Evolutionary conservation across 2,797 vertebrate species (phyloP), one percentile per base, ranked within the genome.

Genomic region (Cheirogaleus major): DNA sequence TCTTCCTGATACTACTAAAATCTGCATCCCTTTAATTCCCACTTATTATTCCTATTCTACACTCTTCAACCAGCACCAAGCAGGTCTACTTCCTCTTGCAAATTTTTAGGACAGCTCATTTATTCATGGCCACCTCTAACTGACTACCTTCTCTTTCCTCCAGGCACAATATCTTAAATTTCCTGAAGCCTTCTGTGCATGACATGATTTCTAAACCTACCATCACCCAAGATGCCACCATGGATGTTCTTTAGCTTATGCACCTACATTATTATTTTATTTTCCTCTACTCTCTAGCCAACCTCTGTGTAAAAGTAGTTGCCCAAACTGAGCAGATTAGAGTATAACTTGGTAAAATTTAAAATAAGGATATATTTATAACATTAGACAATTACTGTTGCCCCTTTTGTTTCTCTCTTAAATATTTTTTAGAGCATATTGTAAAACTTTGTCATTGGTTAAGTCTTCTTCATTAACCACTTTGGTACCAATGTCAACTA

Each of bases 301-400:
- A 32, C 11, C 41, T 76, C 15, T 69, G 18, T 93, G 63, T 75
- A 72, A 91, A 75, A 96, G 20, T 38, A 57, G 63, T 48, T 83
- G 17, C 72, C 75, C 59, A 35, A 89, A 70, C 15, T 79, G n/a
- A 76, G 41, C 23, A 89, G 45, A 70, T 87, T 80, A 67, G 72
- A 95, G n/a, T 86, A 7, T 55, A 78, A 55, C 48, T 57, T 84
- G 78, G 38, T 73, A 89, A 78, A 76, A 59, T 75, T 52, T 87
- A 41, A 91, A 97, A 50, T 73, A 41, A 52, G 69, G 72, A 57
- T 94, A 38, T 65, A 73, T 85, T 50, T 92, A 79, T 25, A 63
- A 48, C 72, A 72, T 22, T 84, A 78, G 48, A 50, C 13, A 76
- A 48, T 59, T 85, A 50, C 23, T 59, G 1, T 80, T 83, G 41